Evolutionary conservation across 2,113 vertebrate genomes (phyloP).

Genomic region (Elephantulus edwardii): DNA sequence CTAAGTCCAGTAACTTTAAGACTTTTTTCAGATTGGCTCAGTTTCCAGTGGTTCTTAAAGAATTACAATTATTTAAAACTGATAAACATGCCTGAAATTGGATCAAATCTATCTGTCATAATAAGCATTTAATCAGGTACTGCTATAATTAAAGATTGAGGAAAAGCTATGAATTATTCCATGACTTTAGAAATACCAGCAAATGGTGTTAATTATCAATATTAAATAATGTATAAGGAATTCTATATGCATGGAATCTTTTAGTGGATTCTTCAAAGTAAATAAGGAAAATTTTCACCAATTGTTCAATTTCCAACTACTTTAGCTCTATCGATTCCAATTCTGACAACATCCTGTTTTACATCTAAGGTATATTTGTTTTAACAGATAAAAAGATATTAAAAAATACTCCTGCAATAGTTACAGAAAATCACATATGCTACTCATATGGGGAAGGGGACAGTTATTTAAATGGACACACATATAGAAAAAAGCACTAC

Average conservation of each 20-base stretch:
- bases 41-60: slow-evolving; percentile 39
- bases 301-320: background rate
- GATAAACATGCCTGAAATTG: background rate
- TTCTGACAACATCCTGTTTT: background rate
- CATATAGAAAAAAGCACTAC: background rate
- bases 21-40: slow-evolving; percentile 2
- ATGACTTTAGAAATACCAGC: background rate
- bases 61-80: slow-evolving; percentile 25
- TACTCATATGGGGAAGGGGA: background rate
- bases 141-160: background rate
- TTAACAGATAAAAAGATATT: background rate
- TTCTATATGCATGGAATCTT: background rate
- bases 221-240: slow-evolving; percentile 51
- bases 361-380: background rate
- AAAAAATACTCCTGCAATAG: slow-evolving; percentile 27
- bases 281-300: slow-evolving; percentile 25
- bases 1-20: slow-evolving; percentile 17
- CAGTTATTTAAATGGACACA: background rate
- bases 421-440: slow-evolving; percentile 16
- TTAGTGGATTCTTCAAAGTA: slow-evolving; percentile 2
- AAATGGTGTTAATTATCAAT: slow-evolving; percentile 42
- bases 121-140: slow-evolving; percentile 2
- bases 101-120: slow-evolving; percentile 13
- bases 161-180: background rate
- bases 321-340: background rate